Base-by-base conservation (phyloP, 2,888 invertebrate species). In the Chloroclysta siterata region DNA sequence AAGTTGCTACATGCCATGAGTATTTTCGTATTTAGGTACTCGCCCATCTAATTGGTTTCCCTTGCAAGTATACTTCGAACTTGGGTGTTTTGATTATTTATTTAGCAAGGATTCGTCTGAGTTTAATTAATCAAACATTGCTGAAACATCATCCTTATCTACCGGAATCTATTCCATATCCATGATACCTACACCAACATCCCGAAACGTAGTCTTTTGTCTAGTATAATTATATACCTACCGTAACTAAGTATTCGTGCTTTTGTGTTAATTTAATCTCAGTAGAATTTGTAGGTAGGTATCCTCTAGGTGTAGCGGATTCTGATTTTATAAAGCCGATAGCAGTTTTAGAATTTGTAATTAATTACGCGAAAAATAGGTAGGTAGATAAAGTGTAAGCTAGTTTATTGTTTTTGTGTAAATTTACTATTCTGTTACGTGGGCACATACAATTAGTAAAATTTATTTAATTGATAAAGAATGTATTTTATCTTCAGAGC, bases 281-380 rank as follows among this genome's bases (percentile, higher is more conserved):
- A 55, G 50, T 47, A 65, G 62, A 70, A 62, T 60, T 60, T 63
- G n/a, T n/a, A n/a, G n/a, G 57, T 52, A 60, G 51, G 29, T 15
- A 63, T 54, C 62, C 57, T 58, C 54, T 41, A 60, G 50, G 59
- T 51, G 17, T 55, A 62, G 56, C 29, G 39, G 41, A 51, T 39
- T 52, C 15, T 28, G 29, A 57, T 62, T 42, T 57, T 13, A 53
- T 47, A 46, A 46, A 56, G 62, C 62, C 41, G 61, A 63, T 58
- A 42, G 42, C 36, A 47, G 29, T 54, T 60, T 48, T 33, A 41
- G 47, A 47, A 53, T 50, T n/a, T 15, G n/a, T 48, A 44, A 15
- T 44, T 15, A 44, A 15, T 33, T 33, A 33, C 29, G 29, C 29
- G 5, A 29, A 29, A 29, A 29, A 29, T 29, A 29, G 6, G 6